These are phyloP conservation scores for Platycheirus albimanus DNA, from an alignment of 2,888 invertebrate species.

Conservation along the genomic window DNA sequence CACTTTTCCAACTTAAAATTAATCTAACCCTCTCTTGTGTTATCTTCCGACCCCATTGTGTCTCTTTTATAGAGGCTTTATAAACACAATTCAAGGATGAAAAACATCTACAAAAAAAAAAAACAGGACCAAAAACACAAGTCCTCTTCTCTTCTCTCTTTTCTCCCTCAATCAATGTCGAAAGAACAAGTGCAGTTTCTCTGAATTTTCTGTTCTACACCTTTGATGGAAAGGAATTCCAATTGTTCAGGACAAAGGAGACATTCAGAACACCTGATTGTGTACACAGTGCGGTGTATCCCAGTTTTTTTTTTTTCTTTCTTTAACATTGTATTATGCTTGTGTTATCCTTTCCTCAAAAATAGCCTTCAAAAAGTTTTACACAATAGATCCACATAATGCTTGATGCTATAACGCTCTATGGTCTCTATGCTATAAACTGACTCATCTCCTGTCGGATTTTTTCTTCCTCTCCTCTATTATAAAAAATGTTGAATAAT, in stretches of 20 bases:
- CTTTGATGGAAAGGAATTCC: slow-evolving; percentile 60
- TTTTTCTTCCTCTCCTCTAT: background rate
- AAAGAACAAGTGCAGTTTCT: slow-evolving; percentile 63
- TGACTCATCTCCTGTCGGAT: slow-evolving; percentile 36
- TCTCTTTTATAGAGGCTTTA: slow-evolving; percentile 14
- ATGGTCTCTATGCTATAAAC: too few species aligned
- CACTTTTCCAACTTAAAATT: background rate
- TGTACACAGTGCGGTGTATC: slow-evolving; percentile 52
- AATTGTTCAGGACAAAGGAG: slow-evolving; percentile 64
- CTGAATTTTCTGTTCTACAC: slow-evolving; percentile 42
- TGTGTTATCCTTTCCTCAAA: slow-evolving; percentile 40
- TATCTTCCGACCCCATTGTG: slow-evolving; percentile 2
- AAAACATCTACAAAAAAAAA: slow-evolving; percentile 18
- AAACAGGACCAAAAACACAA: background rate
- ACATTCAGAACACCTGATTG: slow-evolving; percentile 68
- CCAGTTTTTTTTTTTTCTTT: slow-evolving; percentile 15
- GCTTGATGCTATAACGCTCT: slow-evolving; percentile 33
- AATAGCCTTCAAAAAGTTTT: slow-evolving; percentile 66
- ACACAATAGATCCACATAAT: slow-evolving; percentile 67
- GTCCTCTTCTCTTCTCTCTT: background rate
- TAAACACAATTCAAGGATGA: slow-evolving; percentile 33
- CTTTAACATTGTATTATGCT: slow-evolving; percentile 31
- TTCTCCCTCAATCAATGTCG: slow-evolving; percentile 58
- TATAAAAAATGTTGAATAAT: slow-evolving; percentile 38
- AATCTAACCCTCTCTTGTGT: background rate